Conservation (phyloP, 1,140 invertebrate species). For the Phymorhynchus buccinoides region DNA sequence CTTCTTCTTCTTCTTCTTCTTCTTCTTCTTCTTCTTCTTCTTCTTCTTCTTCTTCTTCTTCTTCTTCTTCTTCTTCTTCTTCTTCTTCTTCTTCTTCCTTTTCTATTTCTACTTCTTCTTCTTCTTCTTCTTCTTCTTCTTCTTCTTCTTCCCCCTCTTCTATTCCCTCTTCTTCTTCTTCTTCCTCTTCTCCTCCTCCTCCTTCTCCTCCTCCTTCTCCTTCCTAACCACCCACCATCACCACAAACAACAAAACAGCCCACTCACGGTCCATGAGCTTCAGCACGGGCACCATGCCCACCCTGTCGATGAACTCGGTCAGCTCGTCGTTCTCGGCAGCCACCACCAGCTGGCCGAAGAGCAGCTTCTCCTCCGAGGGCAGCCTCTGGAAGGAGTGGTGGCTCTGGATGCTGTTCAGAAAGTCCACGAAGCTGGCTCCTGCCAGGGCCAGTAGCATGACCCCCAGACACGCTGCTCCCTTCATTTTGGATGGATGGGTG, state of each 20-base stretch:
- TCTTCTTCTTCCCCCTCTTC: not conserved
- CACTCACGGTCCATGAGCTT: slow-evolving; percentile 20
- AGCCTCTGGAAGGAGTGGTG: slow-evolving; percentile 15
- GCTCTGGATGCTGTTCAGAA: not conserved
- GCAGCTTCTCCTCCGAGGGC: slow-evolving; percentile 3
- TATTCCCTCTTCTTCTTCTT: not conserved
- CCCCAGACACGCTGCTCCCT: no score
- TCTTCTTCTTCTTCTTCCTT: not conserved
- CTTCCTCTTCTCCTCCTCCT: not conserved
- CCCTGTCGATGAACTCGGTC: slow-evolving; percentile 6
- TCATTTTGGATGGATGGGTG: no score
- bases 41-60: not conserved
- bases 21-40: not conserved
- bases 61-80: slow-evolving; percentile 14
- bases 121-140: no score
- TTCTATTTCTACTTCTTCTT: no score
- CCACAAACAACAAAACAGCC: not conserved
- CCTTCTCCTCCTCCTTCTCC: not conserved
- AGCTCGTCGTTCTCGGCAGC: not conserved
- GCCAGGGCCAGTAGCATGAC: not conserved
- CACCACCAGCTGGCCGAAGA: slow-evolving; percentile 4
- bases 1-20: not conserved
- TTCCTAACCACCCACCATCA: not conserved
- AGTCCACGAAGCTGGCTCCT: not conserved
- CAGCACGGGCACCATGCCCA: not conserved